Base-by-base conservation (phyloP, 2,797 vertebrate genomes). In the Catharus ustulatus region DNA sequence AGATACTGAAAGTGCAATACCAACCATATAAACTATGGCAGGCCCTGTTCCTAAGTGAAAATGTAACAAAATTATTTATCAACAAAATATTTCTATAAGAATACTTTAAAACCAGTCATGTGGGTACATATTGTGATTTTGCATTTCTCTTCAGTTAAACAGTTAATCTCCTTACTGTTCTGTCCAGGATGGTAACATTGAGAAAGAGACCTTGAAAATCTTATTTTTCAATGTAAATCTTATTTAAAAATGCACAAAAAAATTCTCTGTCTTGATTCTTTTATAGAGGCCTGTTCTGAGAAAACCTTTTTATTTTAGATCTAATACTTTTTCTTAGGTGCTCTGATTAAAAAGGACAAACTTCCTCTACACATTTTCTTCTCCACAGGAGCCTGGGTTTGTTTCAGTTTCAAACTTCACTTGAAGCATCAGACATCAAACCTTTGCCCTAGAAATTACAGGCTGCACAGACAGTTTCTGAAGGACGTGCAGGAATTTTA, bases 271-370 rank as follows among this genome's bases (percentile, higher is more conserved):
- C 51, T 73, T 40, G 22, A 14, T 18, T 75, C 93, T 95, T 94
- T 93, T 66, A 77, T 23, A 82, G 81, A 73, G 81, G 32, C 67
- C 45, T 94, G 52, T 83, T 90, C 78, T 82, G 87, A 89, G 46
- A 95, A 96, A 95, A 84, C 26, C 61, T 80, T 69, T 80, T 16
- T 63, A 73, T 88, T 96, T 95, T 58, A 88, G 62, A 73, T 88
- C 72, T 92, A 88, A 90, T 72, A 74, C 69, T 61, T 90, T 71
- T 75, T 91, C 87, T 68, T 58, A 86, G 89, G 75, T 81, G 51
- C 48, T 93, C 34, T 95, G 89, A 95, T 92, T 91, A 81, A 83
- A 96, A 96, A 96, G 64, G 73, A 89, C 84, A 91, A 93, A 94
- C 79, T 85, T 96, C 49, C 68, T 87, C 23, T 1, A 91, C 34